A percentile compares a stretch with the other conserved stretches of the same genome.
phyloP scores from a whole-genome alignment of 2,888 invertebrate species.

The Disparrhopalites patrizii region DNA sequence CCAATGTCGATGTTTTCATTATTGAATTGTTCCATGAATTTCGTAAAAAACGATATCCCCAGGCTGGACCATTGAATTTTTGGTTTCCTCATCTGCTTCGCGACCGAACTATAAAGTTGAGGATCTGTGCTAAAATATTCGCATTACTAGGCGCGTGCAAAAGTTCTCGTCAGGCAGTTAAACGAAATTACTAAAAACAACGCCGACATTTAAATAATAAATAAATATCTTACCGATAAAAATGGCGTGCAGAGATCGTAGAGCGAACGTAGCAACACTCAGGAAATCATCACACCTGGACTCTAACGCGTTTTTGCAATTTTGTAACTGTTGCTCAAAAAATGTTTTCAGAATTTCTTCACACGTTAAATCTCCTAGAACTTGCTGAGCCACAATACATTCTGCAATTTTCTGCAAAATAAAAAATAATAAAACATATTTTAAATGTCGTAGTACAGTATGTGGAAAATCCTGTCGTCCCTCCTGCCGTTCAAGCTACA shows the following conservation, averaged over 20 bases:
- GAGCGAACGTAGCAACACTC: constrained; percentile 29
- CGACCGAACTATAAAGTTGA: constrained; percentile 38
- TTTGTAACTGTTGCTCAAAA: constrained; percentile 31
- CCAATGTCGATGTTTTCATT: constrained; percentile 35
- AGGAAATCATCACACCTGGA: constrained; percentile 27
- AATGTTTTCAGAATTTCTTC: constrained; percentile 32
- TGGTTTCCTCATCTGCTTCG: constrained; percentile 38
- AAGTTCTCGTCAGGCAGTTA: neutral
- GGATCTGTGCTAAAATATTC: constrained; percentile 33
- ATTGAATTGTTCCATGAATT: constrained; percentile 32
- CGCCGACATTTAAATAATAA: neutral
- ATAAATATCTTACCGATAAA: constrained; percentile 40
- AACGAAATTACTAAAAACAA: too few species aligned
- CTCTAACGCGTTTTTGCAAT: constrained; percentile 20
- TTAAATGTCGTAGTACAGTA: too few species aligned
- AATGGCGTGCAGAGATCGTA: constrained; percentile 35
- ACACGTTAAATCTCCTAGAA: constrained; percentile 27
- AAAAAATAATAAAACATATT: too few species aligned
- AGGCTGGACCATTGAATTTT: constrained; percentile 30
- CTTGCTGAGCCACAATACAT: constrained; percentile 36
- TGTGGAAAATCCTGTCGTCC: too few species aligned
- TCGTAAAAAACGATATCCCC: constrained; percentile 37
- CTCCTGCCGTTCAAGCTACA: too few species aligned
- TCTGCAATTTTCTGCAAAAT: constrained; percentile 41
- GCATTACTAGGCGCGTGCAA: neutral